Evolutionary conservation across 2,797 vertebrate species (phyloP), one percentile per base, ranked within the genome.

Genomic region (Coranthus polyacanthus): DNA sequence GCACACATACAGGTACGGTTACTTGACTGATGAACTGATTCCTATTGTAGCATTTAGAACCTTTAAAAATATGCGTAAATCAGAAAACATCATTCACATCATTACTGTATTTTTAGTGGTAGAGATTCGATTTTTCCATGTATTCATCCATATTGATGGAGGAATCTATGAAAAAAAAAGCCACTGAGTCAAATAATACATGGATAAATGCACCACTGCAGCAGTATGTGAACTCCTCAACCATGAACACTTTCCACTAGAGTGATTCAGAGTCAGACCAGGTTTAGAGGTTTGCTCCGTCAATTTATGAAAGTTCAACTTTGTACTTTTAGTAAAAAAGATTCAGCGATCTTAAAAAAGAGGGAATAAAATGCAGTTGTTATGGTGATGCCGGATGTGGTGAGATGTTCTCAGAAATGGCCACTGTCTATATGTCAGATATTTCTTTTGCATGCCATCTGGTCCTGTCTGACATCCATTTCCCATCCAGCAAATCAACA

Each of bases 381-480:
- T 7, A 29, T 29, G 6, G 26, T 7, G 26, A 29, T 29, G 26
- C 26, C 8, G 41, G 43, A 62, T 57, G 18, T 29, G 46, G 26
- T 45, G 22, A 47, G 60, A 15, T 68, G 44, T 29, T 55, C 16
- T 84, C 52, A 37, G 78, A 87, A 72, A 79, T 81, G 77, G 71
- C 42, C 53, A 26, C 42, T 63, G 60, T 51, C 66, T 68, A 34
- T 36, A 38, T 76, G 72, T 82, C 80, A 78, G 18, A 75, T 54
- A 58, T 58, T 79, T 32, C 51, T 57, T 29, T 15, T 68, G 29
- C 42, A 67, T 53, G 41, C 78, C 84, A 88, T 81, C 83, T 88
- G 84, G 24, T 55, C 66, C 58, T 43, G 78, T 81, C 84, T 84
- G 66, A 82, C 79, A 87, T 74, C 64, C 51, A 76, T 63, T 68